Percentiles rank a stretch among this genome's conserved stretches.
phyloP scores from a whole-genome alignment of 2,113 vertebrate genomes.

The Myxocyprinus asiaticus region DNA sequence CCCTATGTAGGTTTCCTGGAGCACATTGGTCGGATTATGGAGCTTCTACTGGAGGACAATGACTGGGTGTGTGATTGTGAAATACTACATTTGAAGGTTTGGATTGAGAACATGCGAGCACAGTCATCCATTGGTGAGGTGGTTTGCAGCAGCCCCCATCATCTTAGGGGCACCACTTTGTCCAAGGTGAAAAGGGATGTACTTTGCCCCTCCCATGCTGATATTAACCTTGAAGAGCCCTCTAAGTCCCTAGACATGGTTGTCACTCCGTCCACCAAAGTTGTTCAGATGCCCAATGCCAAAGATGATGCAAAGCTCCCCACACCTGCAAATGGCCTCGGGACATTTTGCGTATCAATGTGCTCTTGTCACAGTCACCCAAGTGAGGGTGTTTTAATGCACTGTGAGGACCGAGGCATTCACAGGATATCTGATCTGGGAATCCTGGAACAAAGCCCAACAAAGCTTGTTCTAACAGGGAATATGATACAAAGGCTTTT shows the following conservation, averaged over 20 bases:
- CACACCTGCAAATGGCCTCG: conserved; percentile 74
- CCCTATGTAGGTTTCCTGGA: conserved; percentile 97
- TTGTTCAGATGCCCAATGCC: conserved; percentile 73
- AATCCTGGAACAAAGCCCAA: conserved; percentile 87
- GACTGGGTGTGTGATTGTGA: conserved; percentile 94
- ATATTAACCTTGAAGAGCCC: conserved; percentile 88
- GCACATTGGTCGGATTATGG: conserved; percentile 94
- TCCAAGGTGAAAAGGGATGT: conserved; percentile 87
- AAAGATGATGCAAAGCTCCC: conserved; percentile 71
- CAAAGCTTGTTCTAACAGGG: conserved; percentile 90
- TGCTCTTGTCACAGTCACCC: conserved; percentile 90
- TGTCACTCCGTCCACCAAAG: conserved; percentile 85
- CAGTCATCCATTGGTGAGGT: conserved; percentile 91
- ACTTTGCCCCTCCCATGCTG: conserved; percentile 83
- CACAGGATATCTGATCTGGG: conserved; percentile 91
- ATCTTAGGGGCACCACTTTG: conserved; percentile 84
- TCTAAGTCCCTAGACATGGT: conserved; percentile 88
- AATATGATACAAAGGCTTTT: conserved; percentile 91
- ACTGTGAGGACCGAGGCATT: conserved; percentile 93
- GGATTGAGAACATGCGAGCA: conserved; percentile 96
- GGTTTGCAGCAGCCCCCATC: conserved; percentile 83
- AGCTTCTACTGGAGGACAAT: conserved; percentile 93
- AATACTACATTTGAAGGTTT: conserved; percentile 88
- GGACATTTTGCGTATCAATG: conserved; percentile 81
- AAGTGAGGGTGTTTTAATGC: conserved; percentile 89